Evolutionary conservation across 1,140 invertebrate genomes (phyloP).

Genomic region (Drosophila repletoides): DNA sequence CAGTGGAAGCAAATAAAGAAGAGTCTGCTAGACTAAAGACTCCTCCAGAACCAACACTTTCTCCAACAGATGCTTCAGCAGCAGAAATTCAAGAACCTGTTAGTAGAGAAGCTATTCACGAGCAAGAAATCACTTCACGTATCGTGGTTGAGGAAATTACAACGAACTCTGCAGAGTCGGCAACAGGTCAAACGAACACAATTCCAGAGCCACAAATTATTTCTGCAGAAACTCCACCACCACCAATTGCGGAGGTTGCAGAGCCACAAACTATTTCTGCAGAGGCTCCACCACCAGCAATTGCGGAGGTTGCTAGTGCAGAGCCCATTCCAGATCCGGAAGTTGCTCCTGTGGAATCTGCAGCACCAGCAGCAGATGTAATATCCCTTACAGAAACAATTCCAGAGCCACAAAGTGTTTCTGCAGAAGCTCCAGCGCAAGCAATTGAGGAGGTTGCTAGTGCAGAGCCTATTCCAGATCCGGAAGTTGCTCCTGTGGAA

Average conservation of each 20-base stretch:
- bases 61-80: neutral
- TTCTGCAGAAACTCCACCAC: too few species aligned
- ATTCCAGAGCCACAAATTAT: too few species aligned
- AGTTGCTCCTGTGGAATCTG: too few species aligned
- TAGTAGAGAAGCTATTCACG: neutral
- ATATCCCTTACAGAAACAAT: neutral
- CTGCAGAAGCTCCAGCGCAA: neutral
- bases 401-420: neutral
- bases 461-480: too few species aligned
- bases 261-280: neutral
- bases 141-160: too few species aligned
- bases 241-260: too few species aligned
- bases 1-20: neutral
- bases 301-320: neutral
- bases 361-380: neutral
- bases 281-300: neutral
- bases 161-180: too few species aligned
- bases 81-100: neutral
- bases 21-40: neutral
- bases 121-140: neutral
- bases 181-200: too few species aligned
- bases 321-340: neutral
- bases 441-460: too few species aligned
- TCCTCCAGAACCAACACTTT: neutral
- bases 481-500: neutral